Evolutionary conservation across 2,113 vertebrate genomes (phyloP).

Genomic region (Pluvialis apricaria): DNA sequence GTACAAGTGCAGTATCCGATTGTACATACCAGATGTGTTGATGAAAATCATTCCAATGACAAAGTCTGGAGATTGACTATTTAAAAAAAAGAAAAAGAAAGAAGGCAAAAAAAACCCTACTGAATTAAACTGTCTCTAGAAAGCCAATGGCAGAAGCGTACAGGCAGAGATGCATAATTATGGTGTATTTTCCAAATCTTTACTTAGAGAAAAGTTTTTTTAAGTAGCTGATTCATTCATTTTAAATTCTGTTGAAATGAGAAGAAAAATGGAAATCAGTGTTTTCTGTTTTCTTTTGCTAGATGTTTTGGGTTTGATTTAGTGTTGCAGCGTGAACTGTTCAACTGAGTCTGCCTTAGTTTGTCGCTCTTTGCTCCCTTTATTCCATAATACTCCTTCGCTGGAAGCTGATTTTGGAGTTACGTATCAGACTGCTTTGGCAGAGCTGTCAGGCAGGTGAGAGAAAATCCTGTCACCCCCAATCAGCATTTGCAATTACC

Average conservation of each 20-base stretch:
- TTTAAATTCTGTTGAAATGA: neutral
- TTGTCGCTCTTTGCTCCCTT: neutral
- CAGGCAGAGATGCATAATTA: neutral
- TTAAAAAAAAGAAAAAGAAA: neutral
- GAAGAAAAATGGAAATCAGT: neutral
- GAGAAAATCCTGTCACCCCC: neutral
- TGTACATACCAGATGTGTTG: neutral
- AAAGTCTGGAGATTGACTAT: neutral
- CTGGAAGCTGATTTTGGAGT: neutral
- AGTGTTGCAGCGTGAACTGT: neutral
- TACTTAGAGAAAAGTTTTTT: neutral
- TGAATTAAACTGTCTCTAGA: neutral
- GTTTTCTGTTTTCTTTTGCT: neutral
- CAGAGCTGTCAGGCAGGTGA: constrained; percentile 13
- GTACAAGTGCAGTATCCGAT: neutral
- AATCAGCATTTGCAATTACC: neutral
- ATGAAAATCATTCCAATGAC: neutral
- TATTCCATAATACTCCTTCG: neutral
- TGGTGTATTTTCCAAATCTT: neutral
- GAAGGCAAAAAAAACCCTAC: accelerated
- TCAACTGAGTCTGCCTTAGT: neutral
- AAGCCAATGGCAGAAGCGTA: neutral
- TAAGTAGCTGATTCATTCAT: neutral
- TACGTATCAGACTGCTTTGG: neutral
- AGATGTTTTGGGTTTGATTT: neutral